Evolutionary conservation across 2,797 vertebrate species (phyloP), one percentile per base, ranked within the genome.

Genomic region (Sternarchorhynchus goeldii): DNA sequence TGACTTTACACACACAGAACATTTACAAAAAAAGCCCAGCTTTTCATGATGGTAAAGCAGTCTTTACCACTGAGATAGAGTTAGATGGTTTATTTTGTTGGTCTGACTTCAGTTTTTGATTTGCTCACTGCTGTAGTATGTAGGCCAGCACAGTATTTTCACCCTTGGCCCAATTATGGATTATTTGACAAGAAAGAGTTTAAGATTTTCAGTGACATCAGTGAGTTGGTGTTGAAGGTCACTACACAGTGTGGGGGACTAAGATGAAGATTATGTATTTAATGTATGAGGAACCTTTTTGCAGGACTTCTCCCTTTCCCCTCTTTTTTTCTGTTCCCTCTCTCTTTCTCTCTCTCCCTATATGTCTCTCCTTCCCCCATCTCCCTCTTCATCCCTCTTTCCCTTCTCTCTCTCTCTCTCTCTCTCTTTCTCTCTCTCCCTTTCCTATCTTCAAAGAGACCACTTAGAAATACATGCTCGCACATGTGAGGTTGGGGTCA

Each of bases 401-500:
- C 29, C 16, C 63, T 21, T 16, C 25, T 14, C 59, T 62, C 12
- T 62, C 59, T 62, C 34, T 69, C 18, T 29, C 45, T 6, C 67
- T 53, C 41, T 63, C 25, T 16, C 50, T 7, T 16, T 17, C 25
- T 56, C 36, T 77, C 36, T 62, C n/a, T 60, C 16, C 20, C 50
- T 29, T 20, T 65, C 63, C 50, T 71, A 64, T 64, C 60, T 82
- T 78, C 74, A 81, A 77, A 86, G 78, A 79, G 79, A 85, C 86
- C 58, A 60, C 21, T 76, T 25, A 56, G 67, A 71, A 76, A 81
- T 73, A 81, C 74, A 86, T 91, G 88, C 83, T 70, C 72, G 81
- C 82, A 88, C 91, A 91, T 85, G 90, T 91, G 90, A 91, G 87
- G 0, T 14, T 80, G 77, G 82, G 74, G 59, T 73, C 76, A 83